Conservation (phyloP, 2,888 invertebrate species). For the Cyclophora punctaria region DNA sequence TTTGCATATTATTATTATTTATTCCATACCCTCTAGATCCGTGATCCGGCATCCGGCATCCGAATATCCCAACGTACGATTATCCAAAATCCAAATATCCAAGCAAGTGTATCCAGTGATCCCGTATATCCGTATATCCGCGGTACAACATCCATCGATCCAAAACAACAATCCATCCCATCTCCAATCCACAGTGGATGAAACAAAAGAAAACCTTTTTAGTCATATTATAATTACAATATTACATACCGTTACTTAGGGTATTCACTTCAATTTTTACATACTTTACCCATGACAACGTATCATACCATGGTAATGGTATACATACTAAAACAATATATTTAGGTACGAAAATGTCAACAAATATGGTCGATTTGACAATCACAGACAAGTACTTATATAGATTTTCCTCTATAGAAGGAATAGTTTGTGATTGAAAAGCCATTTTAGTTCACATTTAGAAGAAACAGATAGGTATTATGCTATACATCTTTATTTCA, state of each 20-base stretch:
- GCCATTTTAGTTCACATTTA: too few species aligned
- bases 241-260: not conserved
- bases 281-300: too few species aligned
- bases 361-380: too few species aligned
- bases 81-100: slow-evolving; percentile 30
- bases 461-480: too few species aligned
- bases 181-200: slow-evolving; percentile 70
- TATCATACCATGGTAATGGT: too few species aligned
- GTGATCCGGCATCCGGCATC: slow-evolving; percentile 17
- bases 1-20: slow-evolving; percentile 40
- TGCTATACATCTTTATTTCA: too few species aligned
- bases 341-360: too few species aligned
- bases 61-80: not conserved
- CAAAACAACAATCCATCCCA: slow-evolving; percentile 50
- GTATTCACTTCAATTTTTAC: too few species aligned
- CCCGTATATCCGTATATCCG: slow-evolving; percentile 17
- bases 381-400: too few species aligned
- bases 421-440: too few species aligned
- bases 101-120: slow-evolving; percentile 21
- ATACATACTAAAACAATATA: too few species aligned
- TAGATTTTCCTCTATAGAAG: too few species aligned
- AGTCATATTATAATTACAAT: slow-evolving; percentile 43
- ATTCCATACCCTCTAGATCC: slow-evolving; percentile 64
- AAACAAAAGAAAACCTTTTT: slow-evolving; percentile 73
- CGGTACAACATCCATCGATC: slow-evolving; percentile 25